phyloP scores from a whole-genome alignment of 2,888 invertebrate species.

The Synanthedon vespiformis region DNA sequence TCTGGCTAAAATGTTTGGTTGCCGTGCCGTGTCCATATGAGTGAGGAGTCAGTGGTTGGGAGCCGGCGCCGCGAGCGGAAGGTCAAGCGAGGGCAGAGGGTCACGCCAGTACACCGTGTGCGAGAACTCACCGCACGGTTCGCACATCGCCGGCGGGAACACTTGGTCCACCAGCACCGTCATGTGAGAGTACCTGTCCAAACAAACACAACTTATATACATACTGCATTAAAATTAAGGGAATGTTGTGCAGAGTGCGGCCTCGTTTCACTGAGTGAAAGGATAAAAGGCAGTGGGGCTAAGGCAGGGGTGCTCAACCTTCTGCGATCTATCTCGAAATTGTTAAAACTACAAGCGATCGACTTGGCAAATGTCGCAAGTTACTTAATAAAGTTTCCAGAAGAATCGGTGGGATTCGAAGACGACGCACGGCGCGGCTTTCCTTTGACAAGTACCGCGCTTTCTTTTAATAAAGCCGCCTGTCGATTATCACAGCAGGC shows the following conservation, averaged over 20 bases:
- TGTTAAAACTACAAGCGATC: no score
- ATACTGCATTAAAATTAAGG: not conserved
- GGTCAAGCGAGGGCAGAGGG: constrained; percentile 72
- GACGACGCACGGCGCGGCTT: no score
- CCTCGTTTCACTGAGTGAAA: no score
- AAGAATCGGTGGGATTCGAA: no score
- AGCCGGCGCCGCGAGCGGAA: constrained; percentile 21
- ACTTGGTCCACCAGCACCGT: constrained; percentile 95
- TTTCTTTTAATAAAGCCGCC: no score
- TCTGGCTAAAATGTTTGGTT: no score
- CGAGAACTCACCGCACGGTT: constrained; percentile 78
- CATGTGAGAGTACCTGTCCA: constrained; percentile 90
- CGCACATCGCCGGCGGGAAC: constrained; percentile 84
- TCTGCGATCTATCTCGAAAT: no score
- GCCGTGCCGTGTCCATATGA: not conserved
- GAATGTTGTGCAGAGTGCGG: not conserved
- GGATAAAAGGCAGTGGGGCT: no score
- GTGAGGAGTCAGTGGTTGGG: constrained; percentile 4
- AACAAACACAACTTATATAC: not conserved
- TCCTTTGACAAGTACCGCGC: no score
- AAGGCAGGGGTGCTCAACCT: not conserved
- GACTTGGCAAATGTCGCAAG: no score
- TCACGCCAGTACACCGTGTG: constrained; percentile 95
- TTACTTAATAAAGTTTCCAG: no score
- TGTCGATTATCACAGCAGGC: no score